phyloP scores from a whole-genome alignment of 1,140 invertebrate species.

The Brachionus sp. region DNA sequence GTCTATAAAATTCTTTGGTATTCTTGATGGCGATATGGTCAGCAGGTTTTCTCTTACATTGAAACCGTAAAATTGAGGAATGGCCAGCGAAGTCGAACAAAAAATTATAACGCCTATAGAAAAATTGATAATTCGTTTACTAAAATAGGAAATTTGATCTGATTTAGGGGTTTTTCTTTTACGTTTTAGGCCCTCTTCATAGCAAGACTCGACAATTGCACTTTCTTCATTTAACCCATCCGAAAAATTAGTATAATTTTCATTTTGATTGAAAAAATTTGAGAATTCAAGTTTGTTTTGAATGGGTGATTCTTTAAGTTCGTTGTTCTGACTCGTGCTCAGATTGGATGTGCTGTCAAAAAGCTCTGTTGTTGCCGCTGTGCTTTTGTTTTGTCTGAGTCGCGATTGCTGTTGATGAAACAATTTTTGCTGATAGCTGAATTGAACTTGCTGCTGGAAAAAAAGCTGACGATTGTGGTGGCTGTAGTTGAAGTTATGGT shows the following conservation, averaged over 20 bases:
- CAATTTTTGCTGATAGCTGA: slow-evolving; percentile 28
- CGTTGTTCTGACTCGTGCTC: neutral
- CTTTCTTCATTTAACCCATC: neutral
- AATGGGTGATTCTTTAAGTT: neutral
- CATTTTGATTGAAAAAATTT: neutral
- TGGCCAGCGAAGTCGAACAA: neutral
- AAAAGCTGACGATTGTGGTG: neutral
- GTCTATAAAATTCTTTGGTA: neutral
- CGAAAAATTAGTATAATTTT: neutral
- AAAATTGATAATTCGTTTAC: neutral
- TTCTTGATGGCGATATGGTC: neutral
- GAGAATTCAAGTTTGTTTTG: neutral
- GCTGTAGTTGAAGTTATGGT: slow-evolving; percentile 14
- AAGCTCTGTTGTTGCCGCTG: neutral
- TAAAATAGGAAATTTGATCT: neutral
- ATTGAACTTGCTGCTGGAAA: slow-evolving; percentile 1
- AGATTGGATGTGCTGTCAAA: neutral
- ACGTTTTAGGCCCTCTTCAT: neutral
- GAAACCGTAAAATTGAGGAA: slow-evolving; percentile 28
- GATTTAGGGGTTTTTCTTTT: neutral
- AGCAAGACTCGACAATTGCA: neutral
- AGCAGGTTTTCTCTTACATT: slow-evolving; percentile 15
- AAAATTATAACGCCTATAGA: neutral
- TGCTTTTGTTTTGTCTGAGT: slow-evolving; percentile 1
- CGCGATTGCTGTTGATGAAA: slow-evolving; percentile 3